A percentile compares a stretch with the other conserved stretches of the same genome.
Evolutionary conservation across 2,113 vertebrate species (phyloP).

Genomic region (Lycaon pictus): DNA sequence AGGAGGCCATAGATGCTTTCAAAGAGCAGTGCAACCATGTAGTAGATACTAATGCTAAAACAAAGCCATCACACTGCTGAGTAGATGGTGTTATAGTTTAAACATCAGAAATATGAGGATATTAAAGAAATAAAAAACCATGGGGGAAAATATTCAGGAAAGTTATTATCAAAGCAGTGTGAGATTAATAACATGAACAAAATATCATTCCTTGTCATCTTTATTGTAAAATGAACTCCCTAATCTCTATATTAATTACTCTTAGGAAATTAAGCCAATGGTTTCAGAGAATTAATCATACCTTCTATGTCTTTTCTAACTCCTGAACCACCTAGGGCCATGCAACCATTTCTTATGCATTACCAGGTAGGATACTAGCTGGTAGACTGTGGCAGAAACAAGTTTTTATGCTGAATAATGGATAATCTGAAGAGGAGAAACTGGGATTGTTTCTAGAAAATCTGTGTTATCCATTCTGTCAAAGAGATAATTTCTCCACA

Average conservation of each 20-base stretch:
- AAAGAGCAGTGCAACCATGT: background rate
- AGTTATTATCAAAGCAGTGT: background rate
- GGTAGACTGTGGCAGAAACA: background rate
- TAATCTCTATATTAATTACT: background rate
- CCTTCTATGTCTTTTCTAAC: background rate
- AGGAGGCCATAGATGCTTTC: background rate
- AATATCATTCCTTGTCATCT: background rate
- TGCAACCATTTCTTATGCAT: background rate
- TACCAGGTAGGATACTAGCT: background rate
- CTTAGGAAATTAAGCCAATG: background rate
- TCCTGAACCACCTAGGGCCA: background rate
- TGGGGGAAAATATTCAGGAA: background rate
- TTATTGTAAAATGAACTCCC: background rate
- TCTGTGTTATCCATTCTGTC: background rate
- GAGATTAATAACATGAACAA: background rate
- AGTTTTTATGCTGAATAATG: background rate
- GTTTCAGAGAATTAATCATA: background rate
- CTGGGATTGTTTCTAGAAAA: background rate
- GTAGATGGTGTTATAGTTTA: background rate
- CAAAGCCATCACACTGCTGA: background rate
- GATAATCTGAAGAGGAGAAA: background rate
- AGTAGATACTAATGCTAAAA: background rate
- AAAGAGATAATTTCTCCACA: conserved; percentile 38
- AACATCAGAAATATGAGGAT: background rate
- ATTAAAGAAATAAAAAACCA: conserved; percentile 19